Base-by-base conservation (phyloP, 2,797 vertebrate species). In the Siniperca undulata region DNA sequence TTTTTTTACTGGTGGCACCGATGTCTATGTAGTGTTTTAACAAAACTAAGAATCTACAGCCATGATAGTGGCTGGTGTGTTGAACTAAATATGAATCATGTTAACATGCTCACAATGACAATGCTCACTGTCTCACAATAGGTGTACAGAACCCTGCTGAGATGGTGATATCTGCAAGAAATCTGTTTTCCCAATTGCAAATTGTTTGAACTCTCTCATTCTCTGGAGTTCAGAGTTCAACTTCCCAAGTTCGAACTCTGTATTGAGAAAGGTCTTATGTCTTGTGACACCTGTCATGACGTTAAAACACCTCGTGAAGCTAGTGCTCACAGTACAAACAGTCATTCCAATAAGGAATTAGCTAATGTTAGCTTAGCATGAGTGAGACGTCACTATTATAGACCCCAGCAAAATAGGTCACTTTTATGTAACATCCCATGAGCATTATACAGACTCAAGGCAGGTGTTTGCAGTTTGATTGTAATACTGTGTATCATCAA, bases 341-440 rank as follows among this genome's bases (percentile, higher is more conserved):
- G 40, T 11, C 40, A 42, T 42, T 42, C 9, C 2, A 42, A 40
- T 2, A 10, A 46, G 0, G 24, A 7, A 27, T 34, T 7, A 19
- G 62, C 53, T 56, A n/a, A 36, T 46, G 12, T 24, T 36, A 76
- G 52, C 22, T 48, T 48, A 67, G 27, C 74, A 48, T 58, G 27
- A 65, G 19, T 30, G n/a, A 65, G 10, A 55, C 16, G 12, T 52
- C 66, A 38, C 20, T 13, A 8, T 55, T 40, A 53, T n/a, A 48
- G 1, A 44, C 7, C 24, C 0, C 17, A 40, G 0, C 14, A 53
- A 20, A 50, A 44, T 11, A 24, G 27, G 19, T 74, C 36, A 2
- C 27, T 58, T 46, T 56, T 62, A 62, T 27, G 16, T 55, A 6
- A 66, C 20, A 20, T 74, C 2, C 4, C n/a, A 1, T 64, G 24